Percentiles rank a stretch among this genome's conserved stretches.
These are phyloP conservation scores for Otolemur garnettii DNA, from an alignment of 2,113 vertebrate species.

Conservation along the genomic window DNA sequence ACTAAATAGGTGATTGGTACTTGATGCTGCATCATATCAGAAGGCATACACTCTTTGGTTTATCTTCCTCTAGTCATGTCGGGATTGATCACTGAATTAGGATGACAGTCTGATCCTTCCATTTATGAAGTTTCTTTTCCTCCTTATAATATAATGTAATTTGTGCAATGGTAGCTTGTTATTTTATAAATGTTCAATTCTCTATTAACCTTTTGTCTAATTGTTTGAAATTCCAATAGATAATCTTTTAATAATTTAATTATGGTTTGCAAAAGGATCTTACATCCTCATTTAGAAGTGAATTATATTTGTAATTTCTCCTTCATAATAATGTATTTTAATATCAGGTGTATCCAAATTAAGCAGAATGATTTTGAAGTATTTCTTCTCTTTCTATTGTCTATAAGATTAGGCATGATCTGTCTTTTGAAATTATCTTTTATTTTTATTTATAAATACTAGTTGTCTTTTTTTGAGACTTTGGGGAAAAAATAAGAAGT, in stretches of 20 bases:
- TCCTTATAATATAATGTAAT: neutral
- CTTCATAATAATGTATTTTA: too few species aligned
- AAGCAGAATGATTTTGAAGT: too few species aligned
- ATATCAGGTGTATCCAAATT: too few species aligned
- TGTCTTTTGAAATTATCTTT: too few species aligned
- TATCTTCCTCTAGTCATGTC: neutral
- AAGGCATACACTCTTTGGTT: neutral
- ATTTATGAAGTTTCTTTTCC: neutral
- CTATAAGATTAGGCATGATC: too few species aligned
- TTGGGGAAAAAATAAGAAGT: too few species aligned
- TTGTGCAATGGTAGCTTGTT: conserved; percentile 19
- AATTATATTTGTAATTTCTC: too few species aligned
- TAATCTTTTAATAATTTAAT: conserved; percentile 6
- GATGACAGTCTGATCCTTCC: neutral
- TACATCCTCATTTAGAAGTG: too few species aligned
- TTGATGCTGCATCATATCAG: neutral
- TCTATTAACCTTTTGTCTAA: neutral
- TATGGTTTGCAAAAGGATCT: neutral
- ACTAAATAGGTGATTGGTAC: neutral
- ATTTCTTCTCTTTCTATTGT: too few species aligned
- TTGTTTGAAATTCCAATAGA: neutral
- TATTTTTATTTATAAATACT: too few species aligned
- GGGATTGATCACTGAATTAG: conserved; percentile 14
- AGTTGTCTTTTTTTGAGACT: too few species aligned
- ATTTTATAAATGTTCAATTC: conserved; percentile 7